phyloP scores from a whole-genome alignment of 1,140 invertebrate genomes.

The Colletes gigas region DNA sequence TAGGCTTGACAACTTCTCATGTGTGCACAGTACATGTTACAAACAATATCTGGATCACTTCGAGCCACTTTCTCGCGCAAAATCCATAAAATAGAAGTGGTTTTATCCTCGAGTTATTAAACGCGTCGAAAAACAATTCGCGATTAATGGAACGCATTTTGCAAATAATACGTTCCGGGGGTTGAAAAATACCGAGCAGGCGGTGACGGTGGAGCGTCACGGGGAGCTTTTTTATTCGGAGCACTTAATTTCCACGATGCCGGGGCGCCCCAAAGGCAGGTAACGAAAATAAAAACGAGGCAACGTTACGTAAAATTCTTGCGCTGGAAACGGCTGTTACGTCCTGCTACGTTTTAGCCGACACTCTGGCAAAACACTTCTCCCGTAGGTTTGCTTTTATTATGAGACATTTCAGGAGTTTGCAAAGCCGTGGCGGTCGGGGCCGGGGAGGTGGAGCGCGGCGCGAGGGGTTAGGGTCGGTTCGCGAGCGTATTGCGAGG shows the following conservation, averaged over 20 bases:
- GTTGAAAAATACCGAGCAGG: no score
- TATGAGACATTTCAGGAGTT: slow-evolving; percentile 71
- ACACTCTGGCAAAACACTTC: slow-evolving; percentile 54
- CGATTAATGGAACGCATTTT: no score
- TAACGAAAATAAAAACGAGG: slow-evolving; percentile 36
- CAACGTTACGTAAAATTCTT: slow-evolving; percentile 47
- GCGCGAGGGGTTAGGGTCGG: slow-evolving; percentile 39
- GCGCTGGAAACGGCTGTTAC: slow-evolving; percentile 42
- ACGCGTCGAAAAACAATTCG: no score
- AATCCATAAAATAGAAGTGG: no score
- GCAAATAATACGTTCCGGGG: not conserved
- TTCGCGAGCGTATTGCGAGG: slow-evolving; percentile 66
- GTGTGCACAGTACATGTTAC: no score
- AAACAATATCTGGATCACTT: no score
- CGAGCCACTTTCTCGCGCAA: no score
- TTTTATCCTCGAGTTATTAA: no score
- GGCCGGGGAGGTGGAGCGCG: slow-evolving; percentile 45
- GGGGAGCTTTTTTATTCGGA: slow-evolving; percentile 4
- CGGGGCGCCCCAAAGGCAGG: not conserved
- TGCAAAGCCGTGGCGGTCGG: slow-evolving; percentile 44
- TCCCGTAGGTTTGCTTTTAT: slow-evolving; percentile 67
- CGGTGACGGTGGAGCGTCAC: no score
- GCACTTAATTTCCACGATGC: slow-evolving; percentile 40
- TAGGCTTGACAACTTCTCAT: no score
- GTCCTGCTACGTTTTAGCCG: slow-evolving; percentile 27